Evolutionary conservation across 30 jellyfish, hydroid and myxozoan genomes (phyloP).

Genomic region (Aurelia sp.): DNA sequence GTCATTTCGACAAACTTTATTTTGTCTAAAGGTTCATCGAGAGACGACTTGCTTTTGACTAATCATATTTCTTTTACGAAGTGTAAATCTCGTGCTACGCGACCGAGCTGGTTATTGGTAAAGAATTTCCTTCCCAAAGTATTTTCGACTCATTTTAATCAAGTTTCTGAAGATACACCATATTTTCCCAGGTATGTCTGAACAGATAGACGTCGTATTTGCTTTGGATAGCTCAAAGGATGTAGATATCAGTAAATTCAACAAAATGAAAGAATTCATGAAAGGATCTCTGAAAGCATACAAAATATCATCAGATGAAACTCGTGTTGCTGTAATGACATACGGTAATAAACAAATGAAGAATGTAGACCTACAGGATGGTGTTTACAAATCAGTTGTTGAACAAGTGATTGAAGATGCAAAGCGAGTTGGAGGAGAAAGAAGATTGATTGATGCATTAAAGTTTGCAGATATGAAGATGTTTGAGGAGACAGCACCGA

Average conservation of each 20-base stretch:
- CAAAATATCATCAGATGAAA: constrained; percentile 37
- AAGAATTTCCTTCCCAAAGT: too few species aligned
- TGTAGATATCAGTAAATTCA: constrained; percentile 27
- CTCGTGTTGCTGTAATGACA: constrained; percentile 62
- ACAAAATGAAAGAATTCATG: constrained; percentile 46
- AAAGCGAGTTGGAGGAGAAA: constrained; percentile 55
- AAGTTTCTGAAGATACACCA: too few species aligned
- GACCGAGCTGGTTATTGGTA: too few species aligned
- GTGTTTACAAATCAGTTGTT: constrained; percentile 19
- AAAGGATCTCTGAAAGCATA: constrained; percentile 57
- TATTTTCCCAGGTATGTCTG: constrained; percentile 35
- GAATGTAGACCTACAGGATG: constrained; percentile 20
- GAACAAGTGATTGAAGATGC: constrained; percentile 31
- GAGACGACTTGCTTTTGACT: too few species aligned
- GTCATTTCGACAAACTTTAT: too few species aligned
- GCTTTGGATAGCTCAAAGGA: constrained; percentile 79
- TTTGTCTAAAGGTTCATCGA: too few species aligned
- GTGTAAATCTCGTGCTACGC: too few species aligned
- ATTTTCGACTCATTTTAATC: too few species aligned
- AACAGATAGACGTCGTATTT: constrained; percentile 73
- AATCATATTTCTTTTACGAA: too few species aligned
- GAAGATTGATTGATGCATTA: constrained; percentile 30
- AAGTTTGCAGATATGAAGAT: constrained; percentile 10
- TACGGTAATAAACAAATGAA: constrained; percentile 37
- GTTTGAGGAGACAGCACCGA: constrained; percentile 19